These are phyloP conservation scores for Sebastes diaconus DNA, from an alignment of 2,797 vertebrate species.

Conservation along the genomic window DNA sequence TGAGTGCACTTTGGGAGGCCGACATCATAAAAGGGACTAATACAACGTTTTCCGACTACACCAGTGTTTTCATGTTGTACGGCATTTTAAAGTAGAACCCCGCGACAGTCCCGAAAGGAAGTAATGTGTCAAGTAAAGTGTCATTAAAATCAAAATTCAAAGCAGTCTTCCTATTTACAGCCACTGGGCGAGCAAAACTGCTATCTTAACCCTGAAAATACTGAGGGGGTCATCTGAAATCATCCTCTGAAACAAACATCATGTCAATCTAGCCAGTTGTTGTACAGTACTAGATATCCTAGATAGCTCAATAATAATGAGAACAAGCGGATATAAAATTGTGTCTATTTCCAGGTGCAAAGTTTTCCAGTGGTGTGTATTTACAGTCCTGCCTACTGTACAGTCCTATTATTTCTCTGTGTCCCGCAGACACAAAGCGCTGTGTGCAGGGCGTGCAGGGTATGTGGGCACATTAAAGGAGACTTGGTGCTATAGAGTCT, in stretches of 20 bases:
- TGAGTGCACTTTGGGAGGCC: too few relatives aligned
- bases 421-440: constrained; percentile 7
- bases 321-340: neutral
- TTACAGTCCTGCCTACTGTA: neutral
- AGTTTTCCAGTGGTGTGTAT: constrained; percentile 1
- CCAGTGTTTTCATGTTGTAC: too few relatives aligned
- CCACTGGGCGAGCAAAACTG: neutral
- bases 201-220: neutral
- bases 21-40: too few relatives aligned
- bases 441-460: neutral
- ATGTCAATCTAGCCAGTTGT: neutral
- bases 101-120: neutral
- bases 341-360: neutral
- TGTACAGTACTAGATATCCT: neutral
- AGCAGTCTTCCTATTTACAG: neutral
- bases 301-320: neutral
- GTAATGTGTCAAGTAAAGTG: neutral
- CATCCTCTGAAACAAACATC: neutral
- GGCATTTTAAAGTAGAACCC: too few relatives aligned
- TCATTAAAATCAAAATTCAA: neutral
- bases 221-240: neutral
- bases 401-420: constrained; percentile 10
- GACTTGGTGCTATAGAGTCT: constrained; percentile 25
- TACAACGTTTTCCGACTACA: too few relatives aligned
- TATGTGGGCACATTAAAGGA: constrained; percentile 40